Percentiles rank a stretch among this genome's conserved stretches.
Evolutionary conservation across 2,113 vertebrate genomes (phyloP).

Genomic region (Erinaceus europaeus): DNA sequence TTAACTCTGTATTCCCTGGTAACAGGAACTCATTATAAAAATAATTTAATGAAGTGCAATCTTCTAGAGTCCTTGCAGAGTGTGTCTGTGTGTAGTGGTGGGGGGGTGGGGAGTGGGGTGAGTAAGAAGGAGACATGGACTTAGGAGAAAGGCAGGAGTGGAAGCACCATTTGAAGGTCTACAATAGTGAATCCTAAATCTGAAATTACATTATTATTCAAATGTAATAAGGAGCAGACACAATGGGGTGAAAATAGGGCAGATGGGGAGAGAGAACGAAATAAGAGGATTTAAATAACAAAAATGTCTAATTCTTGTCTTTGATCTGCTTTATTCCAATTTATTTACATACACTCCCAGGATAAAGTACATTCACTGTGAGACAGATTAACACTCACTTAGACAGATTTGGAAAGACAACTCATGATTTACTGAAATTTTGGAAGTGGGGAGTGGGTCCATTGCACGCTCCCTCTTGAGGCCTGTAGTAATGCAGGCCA

Average conservation of each 20-base stretch:
- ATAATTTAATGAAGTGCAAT: slow-evolving; percentile 82
- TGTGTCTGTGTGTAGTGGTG: background rate
- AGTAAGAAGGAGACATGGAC: too few relatives aligned
- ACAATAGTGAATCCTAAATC: too few relatives aligned
- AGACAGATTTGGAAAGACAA: background rate
- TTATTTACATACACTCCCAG: background rate
- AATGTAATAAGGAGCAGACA: too few relatives aligned
- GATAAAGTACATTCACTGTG: background rate
- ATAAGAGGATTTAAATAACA: background rate
- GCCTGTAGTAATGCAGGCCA: background rate
- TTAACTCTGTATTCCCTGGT: slow-evolving; percentile 87
- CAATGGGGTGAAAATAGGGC: background rate
- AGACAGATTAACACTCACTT: background rate
- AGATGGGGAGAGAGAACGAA: too few relatives aligned
- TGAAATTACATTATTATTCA: too few relatives aligned
- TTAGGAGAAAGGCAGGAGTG: background rate
- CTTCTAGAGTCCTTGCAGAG: slow-evolving; percentile 65
- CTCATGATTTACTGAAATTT: background rate
- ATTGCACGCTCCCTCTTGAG: background rate
- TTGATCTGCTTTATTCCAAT: background rate
- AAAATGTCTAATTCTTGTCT: background rate
- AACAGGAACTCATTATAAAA: slow-evolving; percentile 85
- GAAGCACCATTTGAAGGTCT: background rate
- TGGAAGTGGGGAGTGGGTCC: background rate
- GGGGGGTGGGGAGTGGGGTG: background rate